Evolutionary conservation across 1,140 invertebrate species (phyloP).

Genomic region (Diploscapter pachys): DNA sequence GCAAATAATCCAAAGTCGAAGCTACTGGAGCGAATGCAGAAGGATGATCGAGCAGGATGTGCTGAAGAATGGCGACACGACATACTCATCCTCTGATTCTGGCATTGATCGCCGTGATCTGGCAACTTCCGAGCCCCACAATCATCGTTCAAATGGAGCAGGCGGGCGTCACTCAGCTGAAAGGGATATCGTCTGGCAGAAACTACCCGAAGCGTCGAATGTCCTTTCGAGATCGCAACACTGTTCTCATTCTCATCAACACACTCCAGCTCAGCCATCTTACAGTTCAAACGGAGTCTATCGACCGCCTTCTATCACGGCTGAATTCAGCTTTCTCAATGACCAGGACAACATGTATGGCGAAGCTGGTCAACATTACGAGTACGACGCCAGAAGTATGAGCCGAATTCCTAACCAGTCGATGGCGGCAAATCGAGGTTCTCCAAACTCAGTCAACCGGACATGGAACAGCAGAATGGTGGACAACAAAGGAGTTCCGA

Average conservation of each 20-base stretch:
- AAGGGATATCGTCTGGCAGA: constrained; percentile 22
- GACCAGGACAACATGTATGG: too few relatives aligned
- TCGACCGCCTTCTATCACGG: constrained; percentile 29
- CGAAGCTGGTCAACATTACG: too few relatives aligned
- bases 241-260: background rate
- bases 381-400: constrained; percentile 7
- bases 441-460: constrained; percentile 7
- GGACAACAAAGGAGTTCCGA: constrained; percentile 1
- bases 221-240: background rate
- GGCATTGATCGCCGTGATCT: too few relatives aligned
- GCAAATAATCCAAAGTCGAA: constrained; percentile 76
- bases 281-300: constrained; percentile 24
- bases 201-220: constrained; percentile 8
- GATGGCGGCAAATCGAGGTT: constrained; percentile 1
- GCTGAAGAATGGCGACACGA: constrained; percentile 54
- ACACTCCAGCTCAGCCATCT: background rate
- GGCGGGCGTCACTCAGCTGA: constrained; percentile 23
- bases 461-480: constrained; percentile 18
- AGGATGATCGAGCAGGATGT: constrained; percentile 20
- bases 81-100: constrained; percentile 1
- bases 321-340: constrained; percentile 7
- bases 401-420: constrained; percentile 10
- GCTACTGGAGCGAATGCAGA: constrained; percentile 38
- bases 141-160: background rate
- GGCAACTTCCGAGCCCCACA: too few relatives aligned